phyloP scores from a whole-genome alignment of 1,140 invertebrate species.

The Micrasema minimum region DNA sequence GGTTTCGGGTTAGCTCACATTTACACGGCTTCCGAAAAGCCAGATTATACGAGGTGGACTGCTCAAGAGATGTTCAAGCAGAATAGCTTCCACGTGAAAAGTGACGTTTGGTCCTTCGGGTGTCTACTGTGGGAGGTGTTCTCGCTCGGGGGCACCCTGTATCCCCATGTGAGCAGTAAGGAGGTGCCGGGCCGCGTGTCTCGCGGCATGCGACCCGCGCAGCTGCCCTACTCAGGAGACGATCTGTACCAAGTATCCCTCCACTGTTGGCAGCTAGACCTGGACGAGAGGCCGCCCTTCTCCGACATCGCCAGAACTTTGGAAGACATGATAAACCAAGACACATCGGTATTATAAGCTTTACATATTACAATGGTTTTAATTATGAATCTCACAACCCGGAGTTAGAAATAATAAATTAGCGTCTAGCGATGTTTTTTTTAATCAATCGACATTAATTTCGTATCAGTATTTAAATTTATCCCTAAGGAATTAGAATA shows the following conservation, averaged over 20 bases:
- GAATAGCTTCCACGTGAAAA: slow-evolving; percentile 73
- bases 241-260: slow-evolving; percentile 84
- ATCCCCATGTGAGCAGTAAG: slow-evolving; percentile 72
- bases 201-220: slow-evolving; percentile 75
- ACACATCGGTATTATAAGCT: slow-evolving; percentile 60
- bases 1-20: slow-evolving; percentile 74
- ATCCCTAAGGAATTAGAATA: too few relatives aligned
- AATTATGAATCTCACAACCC: slow-evolving; percentile 62
- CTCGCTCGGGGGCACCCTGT: slow-evolving; percentile 85
- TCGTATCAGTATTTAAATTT: too few relatives aligned
- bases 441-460: neutral
- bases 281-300: slow-evolving; percentile 77
- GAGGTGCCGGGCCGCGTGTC: slow-evolving; percentile 77
- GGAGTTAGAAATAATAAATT: slow-evolving; percentile 57
- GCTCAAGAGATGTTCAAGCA: slow-evolving; percentile 79
- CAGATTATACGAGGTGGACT: slow-evolving; percentile 81
- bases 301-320: slow-evolving; percentile 57
- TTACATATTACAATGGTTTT: slow-evolving; percentile 64
- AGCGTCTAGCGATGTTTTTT: slow-evolving; percentile 5
- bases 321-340: slow-evolving; percentile 56
- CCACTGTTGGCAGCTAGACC: slow-evolving; percentile 87
- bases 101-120: slow-evolving; percentile 86
- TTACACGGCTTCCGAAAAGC: slow-evolving; percentile 65
- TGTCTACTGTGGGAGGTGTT: slow-evolving; percentile 85
- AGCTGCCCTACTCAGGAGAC: slow-evolving; percentile 77